Conservation (phyloP, 2,797 vertebrate genomes). For the Paedocypris micromegethes region DNA sequence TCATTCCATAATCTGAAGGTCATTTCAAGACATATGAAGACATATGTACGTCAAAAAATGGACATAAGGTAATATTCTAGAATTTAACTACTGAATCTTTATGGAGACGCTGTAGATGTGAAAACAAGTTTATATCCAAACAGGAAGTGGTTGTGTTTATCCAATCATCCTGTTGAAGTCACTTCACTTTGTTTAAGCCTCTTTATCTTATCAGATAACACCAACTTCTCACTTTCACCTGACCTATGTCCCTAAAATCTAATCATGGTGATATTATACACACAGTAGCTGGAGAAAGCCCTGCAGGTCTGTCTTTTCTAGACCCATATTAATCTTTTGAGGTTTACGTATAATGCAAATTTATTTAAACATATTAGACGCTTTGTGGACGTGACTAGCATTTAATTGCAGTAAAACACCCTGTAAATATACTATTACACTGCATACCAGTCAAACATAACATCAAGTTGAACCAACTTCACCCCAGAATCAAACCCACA, state of each 20-base stretch:
- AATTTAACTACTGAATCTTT: neutral
- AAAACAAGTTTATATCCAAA: neutral
- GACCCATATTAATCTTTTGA: neutral
- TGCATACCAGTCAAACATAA: too few relatives aligned
- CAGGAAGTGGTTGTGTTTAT: constrained; percentile 52
- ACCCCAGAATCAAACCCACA: too few relatives aligned
- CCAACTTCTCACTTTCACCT: constrained; percentile 68
- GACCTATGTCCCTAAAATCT: constrained; percentile 56
- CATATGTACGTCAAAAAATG: too few relatives aligned
- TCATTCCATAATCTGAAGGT: too few relatives aligned
- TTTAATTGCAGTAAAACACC: too few relatives aligned
- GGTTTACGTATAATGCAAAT: too few relatives aligned
- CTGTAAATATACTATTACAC: too few relatives aligned
- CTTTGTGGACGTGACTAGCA: too few relatives aligned
- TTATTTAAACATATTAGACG: too few relatives aligned
- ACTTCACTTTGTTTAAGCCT: constrained; percentile 53
- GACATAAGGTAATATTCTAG: too few relatives aligned
- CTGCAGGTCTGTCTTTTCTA: neutral
- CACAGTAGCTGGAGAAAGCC: neutral
- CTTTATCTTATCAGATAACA: constrained; percentile 69
- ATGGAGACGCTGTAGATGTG: neutral
- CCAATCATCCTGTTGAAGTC: constrained; percentile 54
- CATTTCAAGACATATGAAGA: too few relatives aligned
- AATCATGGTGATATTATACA: constrained; percentile 5
- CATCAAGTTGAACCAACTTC: too few relatives aligned